Conservation (phyloP, 1,140 invertebrate species). For the Drosophila kepulauana region DNA sequence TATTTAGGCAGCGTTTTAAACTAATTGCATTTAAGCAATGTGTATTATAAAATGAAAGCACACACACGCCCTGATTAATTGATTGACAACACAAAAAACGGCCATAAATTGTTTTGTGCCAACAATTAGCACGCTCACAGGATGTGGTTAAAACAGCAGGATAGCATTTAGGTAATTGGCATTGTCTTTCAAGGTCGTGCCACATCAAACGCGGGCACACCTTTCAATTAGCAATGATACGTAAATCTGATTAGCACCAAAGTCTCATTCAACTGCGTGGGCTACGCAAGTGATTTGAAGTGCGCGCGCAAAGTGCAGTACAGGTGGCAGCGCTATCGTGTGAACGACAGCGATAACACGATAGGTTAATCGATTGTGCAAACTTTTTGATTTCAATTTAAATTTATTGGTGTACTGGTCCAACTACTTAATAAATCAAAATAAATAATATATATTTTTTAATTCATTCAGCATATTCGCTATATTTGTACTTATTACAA, state of each 20-base stretch:
- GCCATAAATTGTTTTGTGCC: slow-evolving; percentile 12
- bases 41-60: not conserved
- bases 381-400: no score
- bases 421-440: no score
- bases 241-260: slow-evolving; percentile 28
- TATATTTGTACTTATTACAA: no score
- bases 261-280: not conserved
- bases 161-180: slow-evolving; percentile 22
- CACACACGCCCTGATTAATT: slow-evolving; percentile 46
- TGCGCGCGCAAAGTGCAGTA: not conserved
- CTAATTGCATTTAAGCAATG: slow-evolving; percentile 17
- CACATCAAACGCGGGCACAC: slow-evolving; percentile 12
- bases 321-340: not conserved
- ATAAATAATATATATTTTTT: no score
- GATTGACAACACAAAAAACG: slow-evolving; percentile 37
- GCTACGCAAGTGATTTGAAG: slow-evolving; percentile 11
- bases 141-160: slow-evolving; percentile 27
- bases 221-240: slow-evolving; percentile 26
- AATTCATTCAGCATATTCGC: no score
- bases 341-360: not conserved
- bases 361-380: no score
- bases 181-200: slow-evolving; percentile 20
- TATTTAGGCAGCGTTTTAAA: slow-evolving; percentile 28
- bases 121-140: slow-evolving; percentile 41
- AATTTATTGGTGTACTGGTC: no score